phyloP scores from a whole-genome alignment of 2,797 vertebrate genomes.

The Coilia nasus region DNA sequence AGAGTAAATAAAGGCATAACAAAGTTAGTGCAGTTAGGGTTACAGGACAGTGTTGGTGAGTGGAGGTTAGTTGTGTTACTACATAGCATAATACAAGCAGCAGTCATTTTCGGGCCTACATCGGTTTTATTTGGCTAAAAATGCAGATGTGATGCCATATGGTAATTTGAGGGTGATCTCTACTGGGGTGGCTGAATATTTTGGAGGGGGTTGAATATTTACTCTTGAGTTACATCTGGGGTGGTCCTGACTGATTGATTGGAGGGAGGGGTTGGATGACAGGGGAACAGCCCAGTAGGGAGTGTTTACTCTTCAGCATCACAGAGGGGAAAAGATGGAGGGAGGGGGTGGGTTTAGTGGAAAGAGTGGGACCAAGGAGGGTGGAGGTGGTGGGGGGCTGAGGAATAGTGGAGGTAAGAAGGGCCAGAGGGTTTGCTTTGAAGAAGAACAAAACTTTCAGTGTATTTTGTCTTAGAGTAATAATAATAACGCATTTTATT shows the following conservation, averaged over 20 bases:
- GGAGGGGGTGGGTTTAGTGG: background rate
- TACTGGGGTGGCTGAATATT: background rate
- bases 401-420: background rate
- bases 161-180: background rate
- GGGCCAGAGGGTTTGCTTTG: background rate
- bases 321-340: background rate
- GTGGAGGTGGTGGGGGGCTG: background rate
- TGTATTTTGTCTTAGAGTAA: too few relatives aligned
- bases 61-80: too few relatives aligned
- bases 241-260: constrained; percentile 1
- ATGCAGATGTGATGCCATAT: background rate
- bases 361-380: background rate
- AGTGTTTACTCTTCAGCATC: constrained; percentile 7
- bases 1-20: too few relatives aligned
- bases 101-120: background rate
- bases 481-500: too few relatives aligned
- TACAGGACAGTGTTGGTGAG: background rate
- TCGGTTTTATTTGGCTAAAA: background rate
- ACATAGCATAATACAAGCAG: background rate
- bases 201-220: constrained; percentile 1
- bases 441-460: too few relatives aligned
- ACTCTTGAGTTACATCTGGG: background rate
- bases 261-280: too few relatives aligned
- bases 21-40: too few relatives aligned
- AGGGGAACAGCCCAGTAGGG: background rate